Evolutionary conservation across 2,888 invertebrate species (phyloP).

Genomic region (Agrilus cyanescens): DNA sequence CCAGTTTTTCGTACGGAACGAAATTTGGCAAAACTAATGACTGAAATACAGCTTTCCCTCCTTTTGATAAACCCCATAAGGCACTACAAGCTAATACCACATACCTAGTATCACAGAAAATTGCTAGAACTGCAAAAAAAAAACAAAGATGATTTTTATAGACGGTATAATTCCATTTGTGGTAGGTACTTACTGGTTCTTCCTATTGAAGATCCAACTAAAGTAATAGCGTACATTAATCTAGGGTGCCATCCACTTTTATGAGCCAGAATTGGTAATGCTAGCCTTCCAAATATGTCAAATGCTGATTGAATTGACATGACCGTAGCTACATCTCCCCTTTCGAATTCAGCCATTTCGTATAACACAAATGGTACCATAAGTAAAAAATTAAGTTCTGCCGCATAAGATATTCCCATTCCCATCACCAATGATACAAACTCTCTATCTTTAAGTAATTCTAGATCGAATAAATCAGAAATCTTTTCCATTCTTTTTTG

Average conservation of each 20-base stretch:
- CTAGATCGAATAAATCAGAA: conserved; percentile 26
- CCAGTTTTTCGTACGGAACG: conserved; percentile 29
- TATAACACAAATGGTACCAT: conserved; percentile 37
- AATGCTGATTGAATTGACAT: conserved; percentile 32
- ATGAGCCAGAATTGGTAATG: conserved; percentile 31
- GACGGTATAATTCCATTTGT: conserved; percentile 1
- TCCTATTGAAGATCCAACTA: conserved; percentile 30
- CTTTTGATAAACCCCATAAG: conserved; percentile 32
- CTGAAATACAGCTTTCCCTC: conserved; percentile 33
- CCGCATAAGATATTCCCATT: conserved; percentile 36
- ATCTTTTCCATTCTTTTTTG: conserved; percentile 18
- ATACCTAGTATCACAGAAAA: conserved; percentile 18
- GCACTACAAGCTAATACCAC: conserved; percentile 21
- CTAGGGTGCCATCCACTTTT: conserved; percentile 27
- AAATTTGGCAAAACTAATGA: conserved; percentile 32
- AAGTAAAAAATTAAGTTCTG: conserved; percentile 37
- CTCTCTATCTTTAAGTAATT: conserved; percentile 26
- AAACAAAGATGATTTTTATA: conserved; percentile 4
- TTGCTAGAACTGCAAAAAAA: conserved; percentile 23
- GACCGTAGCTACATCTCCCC: conserved; percentile 29
- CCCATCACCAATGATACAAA: conserved; percentile 30
- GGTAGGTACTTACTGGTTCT: conserved; percentile 22
- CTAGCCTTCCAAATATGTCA: conserved; percentile 33
- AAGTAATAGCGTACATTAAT: conserved; percentile 30
- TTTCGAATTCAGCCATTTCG: conserved; percentile 28